Evolutionary conservation across 2,797 vertebrate genomes (phyloP), one percentile per base, ranked within the genome.

Genomic region (Sciurus vulgaris): DNA sequence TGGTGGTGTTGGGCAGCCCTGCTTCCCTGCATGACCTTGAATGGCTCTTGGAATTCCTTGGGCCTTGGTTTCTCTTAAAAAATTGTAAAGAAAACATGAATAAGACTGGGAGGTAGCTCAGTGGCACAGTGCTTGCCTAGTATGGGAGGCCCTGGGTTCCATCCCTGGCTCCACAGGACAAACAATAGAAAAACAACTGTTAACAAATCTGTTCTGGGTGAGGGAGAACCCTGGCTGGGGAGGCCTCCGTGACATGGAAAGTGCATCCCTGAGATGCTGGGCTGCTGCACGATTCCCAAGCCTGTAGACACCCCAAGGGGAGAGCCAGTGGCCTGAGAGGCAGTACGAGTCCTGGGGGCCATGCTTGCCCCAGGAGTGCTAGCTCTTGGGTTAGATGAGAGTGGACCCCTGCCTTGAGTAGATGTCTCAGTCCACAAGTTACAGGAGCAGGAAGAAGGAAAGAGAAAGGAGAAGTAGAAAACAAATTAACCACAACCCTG

Each of bases 241-340:
- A 33, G n/a, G 61, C 28, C n/a, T 88, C 30, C 41, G 24, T 1
- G 13, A 30, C 26, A 13, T 72, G 14, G 22, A 24, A n/a, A 73
- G 11, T 28, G 63, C 51, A 20, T 33, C 54, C 18, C 63, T 3
- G 28, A 38, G 33, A 54, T 7, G 22, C 8, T 30, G 41, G 67
- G 24, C 70, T 14, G 0, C 15, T 28, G 56, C 0, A 1, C 22
- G 6, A 1, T 35, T 54, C 22, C 63, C 63, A 33, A 24, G 56
- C 51, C 51, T 30, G 10, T 7, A n/a, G 33, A 5, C 65, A 30
- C 47, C 7, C 51, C 78, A 18, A 3, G 4, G 28, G 61, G 44
- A 61, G 33, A 76, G 51, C n/a, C 35, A 15, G 22, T 61, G 41
- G 14, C n/a, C 74, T 86, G 12, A 15, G 3, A 28, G 44, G 28